Evolutionary conservation across 2,113 vertebrate species (phyloP).

Genomic region (Genyomyrus donnyi): DNA sequence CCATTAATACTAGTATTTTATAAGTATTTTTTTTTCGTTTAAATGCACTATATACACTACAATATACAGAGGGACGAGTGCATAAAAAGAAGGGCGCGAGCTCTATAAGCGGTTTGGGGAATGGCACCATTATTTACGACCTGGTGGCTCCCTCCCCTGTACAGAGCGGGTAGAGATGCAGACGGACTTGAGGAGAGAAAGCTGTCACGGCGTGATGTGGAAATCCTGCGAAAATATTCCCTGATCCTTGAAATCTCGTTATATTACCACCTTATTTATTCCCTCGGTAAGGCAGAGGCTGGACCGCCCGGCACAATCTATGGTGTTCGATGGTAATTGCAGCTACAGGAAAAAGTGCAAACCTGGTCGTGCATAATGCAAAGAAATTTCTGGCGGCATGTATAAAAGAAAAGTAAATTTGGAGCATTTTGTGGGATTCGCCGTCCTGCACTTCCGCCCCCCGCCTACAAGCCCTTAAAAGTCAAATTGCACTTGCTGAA

Average conservation of each 20-base stretch:
- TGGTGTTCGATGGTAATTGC: not conserved
- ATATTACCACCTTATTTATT: not conserved
- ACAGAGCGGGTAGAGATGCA: conserved; percentile 29
- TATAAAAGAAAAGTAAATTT: conserved; percentile 1
- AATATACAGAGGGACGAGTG: not conserved
- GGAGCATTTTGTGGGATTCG: not conserved
- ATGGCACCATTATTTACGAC: conserved; percentile 40
- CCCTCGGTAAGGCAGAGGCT: not conserved
- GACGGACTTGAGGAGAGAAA: not conserved
- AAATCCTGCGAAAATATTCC: not conserved
- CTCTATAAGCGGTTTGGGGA: conserved; percentile 23
- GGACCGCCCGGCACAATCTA: not conserved
- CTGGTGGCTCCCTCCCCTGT: conserved; percentile 44
- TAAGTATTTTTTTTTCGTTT: not conserved
- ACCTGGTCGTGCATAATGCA: not conserved
- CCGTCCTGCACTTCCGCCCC: not conserved
- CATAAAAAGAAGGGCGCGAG: not conserved
- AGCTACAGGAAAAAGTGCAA: not conserved
- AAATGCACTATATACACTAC: not conserved
- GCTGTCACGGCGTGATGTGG: not conserved
- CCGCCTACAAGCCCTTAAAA: not conserved
- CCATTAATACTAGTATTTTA: not conserved
- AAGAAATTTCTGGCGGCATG: not conserved
- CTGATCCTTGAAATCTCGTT: not conserved
- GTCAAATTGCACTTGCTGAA: not conserved